Base-by-base conservation (phyloP, 2,888 invertebrate genomes). In the Heteropelma amictum region DNA sequence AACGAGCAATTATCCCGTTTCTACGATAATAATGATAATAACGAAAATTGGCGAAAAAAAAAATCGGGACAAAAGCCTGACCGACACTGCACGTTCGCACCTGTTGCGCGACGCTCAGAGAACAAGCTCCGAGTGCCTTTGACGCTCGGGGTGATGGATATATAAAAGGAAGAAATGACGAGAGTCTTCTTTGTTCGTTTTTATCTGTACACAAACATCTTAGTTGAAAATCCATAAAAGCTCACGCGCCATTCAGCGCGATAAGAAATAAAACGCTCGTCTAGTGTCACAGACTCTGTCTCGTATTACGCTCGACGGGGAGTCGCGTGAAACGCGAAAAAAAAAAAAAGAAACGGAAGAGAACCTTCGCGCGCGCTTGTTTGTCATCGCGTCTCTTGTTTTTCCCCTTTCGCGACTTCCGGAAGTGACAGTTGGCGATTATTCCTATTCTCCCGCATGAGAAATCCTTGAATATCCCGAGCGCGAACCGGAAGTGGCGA, bases 251-350 rank as follows among this genome's bases (percentile, higher is more conserved):
- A 10, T 17, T 60, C 28, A 26, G 28, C 42, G 19, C 17, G 58
- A 60, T 60, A 60, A 60, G 58, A 42, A 40, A 26, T 10, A 58
- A 35, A 54, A 12, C 35, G 19, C 7, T 58, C 28, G 26, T 40
- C 40, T 8, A 40, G 17, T 6, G 26, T 26, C 26, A 10, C 1
- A 5, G 21, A n/a, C 17, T 30, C 12, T 12, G 7, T 30, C 33
- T 54, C 12, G 6, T 6, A 17, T 21, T 21, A 6, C 3, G 1
- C 35, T 19, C 3, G n/a, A 19, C n/a, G 33, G 5, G 6, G 7
- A 12, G 19, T n/a, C 2, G 12, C 12, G 12, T 38, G 12, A 14
- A 14, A 38, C 10, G 30, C n/a, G n/a, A n/a, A 26, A 49, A 14
- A 17, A n/a, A 2, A 10, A 12, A 7, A 12, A 12, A 7, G 1